Base-by-base conservation (phyloP, 92 coral and sea anemone genomes). In the Paragorgia papillata region DNA sequence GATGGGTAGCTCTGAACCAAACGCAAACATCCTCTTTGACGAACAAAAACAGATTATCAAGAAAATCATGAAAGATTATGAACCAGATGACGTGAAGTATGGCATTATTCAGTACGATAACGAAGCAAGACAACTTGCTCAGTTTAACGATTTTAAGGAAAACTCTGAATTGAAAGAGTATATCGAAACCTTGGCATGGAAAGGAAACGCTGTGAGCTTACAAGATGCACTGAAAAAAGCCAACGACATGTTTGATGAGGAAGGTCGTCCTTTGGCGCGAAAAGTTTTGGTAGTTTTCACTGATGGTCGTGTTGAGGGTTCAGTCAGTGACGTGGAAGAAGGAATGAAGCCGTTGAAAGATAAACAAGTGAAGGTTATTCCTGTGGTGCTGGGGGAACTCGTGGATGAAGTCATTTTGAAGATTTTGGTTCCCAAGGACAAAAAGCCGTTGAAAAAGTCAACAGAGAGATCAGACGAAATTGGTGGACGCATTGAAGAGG, bases 201-300 rank as follows among this genome's bases (percentile, higher is more conserved):
- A 64, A 44, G 67, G 43, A 17, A 79, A 80, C 58, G 79, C 77
- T 22, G 54, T 61, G 26, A 68, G 67, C 3, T 49, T 83, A n/a
- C 64, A 41, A 19, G 57, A 76, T 30, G 82, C 87, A n/a, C 50
- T 83, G 53, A 39, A 26, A 18, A 74, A 83, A 76, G 83, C 87
- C 9, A 76, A 48, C n/a, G 59, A 29, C 15, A n/a, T 83, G 37
- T 76, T 83, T 44, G 83, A 58, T 7, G 37, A 58, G 27, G 68
- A 69, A 26, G 83, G 49, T 20, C 77, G 87, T 21, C 78, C 83
- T 0, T n/a, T 40, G 25, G 74, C 83, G 9, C 57, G 75, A 41
- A 63, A 88, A 79, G 89, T 90, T 1, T 57, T 90, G 29, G 97
- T 88, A 8, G 59, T 90, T 8, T 85, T 90, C 31, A 82, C 97